phyloP scores from a whole-genome alignment of 1,140 invertebrate species.

The Daktulosphaira vitifoliae region DNA sequence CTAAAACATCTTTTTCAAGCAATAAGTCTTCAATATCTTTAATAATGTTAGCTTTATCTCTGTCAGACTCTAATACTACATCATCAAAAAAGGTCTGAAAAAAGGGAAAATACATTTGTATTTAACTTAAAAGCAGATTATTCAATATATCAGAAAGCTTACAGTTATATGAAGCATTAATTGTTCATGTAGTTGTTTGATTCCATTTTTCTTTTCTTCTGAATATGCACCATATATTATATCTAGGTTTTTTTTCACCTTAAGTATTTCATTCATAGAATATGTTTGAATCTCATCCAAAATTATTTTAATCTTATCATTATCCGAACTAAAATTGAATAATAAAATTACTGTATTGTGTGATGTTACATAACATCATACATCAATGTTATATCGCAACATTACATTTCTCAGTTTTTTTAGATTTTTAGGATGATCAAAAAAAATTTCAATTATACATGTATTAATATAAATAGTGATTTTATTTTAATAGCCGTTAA shows the following conservation, averaged over 20 bases:
- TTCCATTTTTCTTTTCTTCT: slow-evolving; percentile 11
- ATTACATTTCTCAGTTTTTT: no score
- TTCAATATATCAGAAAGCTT: neutral
- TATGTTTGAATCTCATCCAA: slow-evolving; percentile 11
- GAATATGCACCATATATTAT: slow-evolving; percentile 12
- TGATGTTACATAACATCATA: no score
- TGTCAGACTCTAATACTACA: slow-evolving; percentile 16
- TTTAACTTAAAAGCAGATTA: no score
- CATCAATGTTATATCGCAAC: no score
- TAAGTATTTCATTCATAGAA: slow-evolving; percentile 12
- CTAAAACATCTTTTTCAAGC: slow-evolving; percentile 7
- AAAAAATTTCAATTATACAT: no score
- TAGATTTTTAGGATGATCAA: no score
- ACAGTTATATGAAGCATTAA: slow-evolving; percentile 9
- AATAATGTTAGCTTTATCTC: slow-evolving; percentile 21
- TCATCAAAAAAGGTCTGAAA: slow-evolving; percentile 18
- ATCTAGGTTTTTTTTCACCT: slow-evolving; percentile 12
- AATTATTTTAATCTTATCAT: slow-evolving; percentile 5
- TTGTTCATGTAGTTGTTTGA: slow-evolving; percentile 17
- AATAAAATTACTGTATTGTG: no score
- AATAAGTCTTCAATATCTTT: slow-evolving; percentile 29
- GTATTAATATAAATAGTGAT: no score
- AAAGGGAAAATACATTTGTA: no score
- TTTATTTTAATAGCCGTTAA: no score
- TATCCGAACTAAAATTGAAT: neutral